Percentiles rank a stretch among this genome's conserved stretches.
Conservation (phyloP, 2,113 vertebrate genomes). For the Meleagris gallopavo region DNA sequence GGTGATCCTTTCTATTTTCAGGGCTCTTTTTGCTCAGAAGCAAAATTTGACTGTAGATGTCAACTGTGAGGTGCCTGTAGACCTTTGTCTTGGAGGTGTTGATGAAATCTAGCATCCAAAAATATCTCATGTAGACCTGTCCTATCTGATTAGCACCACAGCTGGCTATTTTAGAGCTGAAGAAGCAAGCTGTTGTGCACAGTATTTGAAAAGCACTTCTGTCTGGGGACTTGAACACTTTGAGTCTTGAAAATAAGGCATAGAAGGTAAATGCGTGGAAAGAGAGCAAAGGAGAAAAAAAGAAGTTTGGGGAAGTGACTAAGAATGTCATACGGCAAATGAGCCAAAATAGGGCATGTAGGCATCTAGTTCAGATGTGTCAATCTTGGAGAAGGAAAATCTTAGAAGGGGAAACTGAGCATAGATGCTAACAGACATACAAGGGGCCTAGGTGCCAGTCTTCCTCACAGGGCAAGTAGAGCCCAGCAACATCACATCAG, state of each 20-base stretch:
- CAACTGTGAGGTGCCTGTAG: background rate
- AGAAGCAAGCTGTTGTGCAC: background rate
- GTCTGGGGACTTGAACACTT: too few species aligned
- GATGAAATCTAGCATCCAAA: background rate
- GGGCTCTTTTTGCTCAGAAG: background rate
- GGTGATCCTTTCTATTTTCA: background rate
- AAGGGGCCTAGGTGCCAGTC: background rate
- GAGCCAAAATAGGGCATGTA: background rate
- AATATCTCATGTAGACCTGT: background rate
- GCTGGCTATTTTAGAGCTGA: background rate
- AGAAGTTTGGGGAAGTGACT: background rate
- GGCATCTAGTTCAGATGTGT: background rate
- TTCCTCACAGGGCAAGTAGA: background rate
- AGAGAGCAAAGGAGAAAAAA: background rate
- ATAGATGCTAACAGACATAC: background rate
- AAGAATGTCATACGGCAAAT: background rate
- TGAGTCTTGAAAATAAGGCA: background rate
- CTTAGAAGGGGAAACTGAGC: background rate
- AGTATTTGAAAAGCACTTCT: background rate
- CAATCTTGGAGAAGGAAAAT: background rate
- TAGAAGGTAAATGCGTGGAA: background rate
- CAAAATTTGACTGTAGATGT: accelerated
- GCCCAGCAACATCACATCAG: background rate
- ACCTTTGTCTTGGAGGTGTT: background rate
- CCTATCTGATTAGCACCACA: background rate